phyloP scores from a whole-genome alignment of 2,113 vertebrate genomes.

The Pogona vitticeps region DNA sequence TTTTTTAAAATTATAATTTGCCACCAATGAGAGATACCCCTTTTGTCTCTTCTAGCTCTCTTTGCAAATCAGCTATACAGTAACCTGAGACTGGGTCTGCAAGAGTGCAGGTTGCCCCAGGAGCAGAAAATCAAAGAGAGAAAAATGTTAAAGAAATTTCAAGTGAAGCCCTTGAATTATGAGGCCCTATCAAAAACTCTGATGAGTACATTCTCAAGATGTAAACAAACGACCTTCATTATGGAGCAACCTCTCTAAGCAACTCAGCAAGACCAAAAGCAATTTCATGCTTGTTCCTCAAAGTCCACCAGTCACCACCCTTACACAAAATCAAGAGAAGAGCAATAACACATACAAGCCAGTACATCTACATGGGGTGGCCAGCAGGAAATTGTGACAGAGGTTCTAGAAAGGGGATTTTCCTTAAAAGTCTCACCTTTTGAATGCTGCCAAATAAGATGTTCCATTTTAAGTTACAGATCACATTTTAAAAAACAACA shows the following conservation, averaged over 20 bases:
- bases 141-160: neutral
- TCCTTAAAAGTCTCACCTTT: neutral
- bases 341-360: neutral
- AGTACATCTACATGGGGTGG: too few species aligned
- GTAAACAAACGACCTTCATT: neutral
- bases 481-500: neutral
- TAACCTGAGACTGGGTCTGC: too few species aligned
- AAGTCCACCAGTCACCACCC: neutral
- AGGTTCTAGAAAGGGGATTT: neutral
- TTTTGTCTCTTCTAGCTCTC: neutral
- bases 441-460: too few species aligned
- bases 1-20: neutral
- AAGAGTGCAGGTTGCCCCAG: too few species aligned
- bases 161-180: neutral
- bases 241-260: too few species aligned
- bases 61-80: neutral
- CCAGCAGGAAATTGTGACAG: neutral
- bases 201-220: neutral
- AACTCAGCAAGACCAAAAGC: neutral
- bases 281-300: neutral
- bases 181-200: neutral
- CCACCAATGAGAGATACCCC: neutral
- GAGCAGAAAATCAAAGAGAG: neutral
- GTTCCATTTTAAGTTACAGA: neutral
- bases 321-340: neutral